These are phyloP conservation scores for Brachyhypopomus occidentalis DNA, from an alignment of 2,113 vertebrate species.

Conservation along the genomic window DNA sequence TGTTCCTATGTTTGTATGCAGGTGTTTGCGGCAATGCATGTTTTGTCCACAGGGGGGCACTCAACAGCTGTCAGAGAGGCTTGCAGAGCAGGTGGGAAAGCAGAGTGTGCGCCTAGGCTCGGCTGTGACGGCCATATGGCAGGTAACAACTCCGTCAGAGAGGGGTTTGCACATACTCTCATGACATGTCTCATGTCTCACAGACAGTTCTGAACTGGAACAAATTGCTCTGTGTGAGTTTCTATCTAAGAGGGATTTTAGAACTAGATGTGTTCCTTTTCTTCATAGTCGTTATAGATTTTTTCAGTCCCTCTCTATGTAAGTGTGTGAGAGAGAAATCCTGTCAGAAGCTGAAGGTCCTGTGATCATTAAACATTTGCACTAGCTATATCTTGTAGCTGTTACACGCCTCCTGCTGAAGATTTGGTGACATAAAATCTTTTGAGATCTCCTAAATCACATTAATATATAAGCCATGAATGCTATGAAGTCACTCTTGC, in stretches of 20 bases:
- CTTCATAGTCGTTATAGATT: background rate
- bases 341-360: background rate
- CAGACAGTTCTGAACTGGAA: conserved; percentile 63
- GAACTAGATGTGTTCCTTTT: conserved; percentile 41
- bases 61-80: conserved; percentile 72
- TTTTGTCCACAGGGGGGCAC: conserved; percentile 75
- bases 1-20: conserved; percentile 14
- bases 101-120: conserved; percentile 68
- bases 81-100: conserved; percentile 69
- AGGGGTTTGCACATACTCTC: conserved; percentile 60
- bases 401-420: conserved; percentile 31
- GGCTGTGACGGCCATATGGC: conserved; percentile 73
- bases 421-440: conserved; percentile 47
- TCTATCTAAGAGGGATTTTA: background rate
- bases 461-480: conserved; percentile 30
- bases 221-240: conserved; percentile 49
- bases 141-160: conserved; percentile 72
- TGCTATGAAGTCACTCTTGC: conserved; percentile 33
- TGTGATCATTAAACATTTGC: conserved; percentile 44
- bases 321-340: background rate
- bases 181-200: no score
- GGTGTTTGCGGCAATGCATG: conserved; percentile 39
- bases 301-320: background rate
- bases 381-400: conserved; percentile 34
- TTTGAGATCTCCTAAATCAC: conserved; percentile 44